Percentiles rank a stretch among this genome's conserved stretches.
Evolutionary conservation across 2,888 invertebrate genomes (phyloP).

Genomic region (Lomographa bimaculata): DNA sequence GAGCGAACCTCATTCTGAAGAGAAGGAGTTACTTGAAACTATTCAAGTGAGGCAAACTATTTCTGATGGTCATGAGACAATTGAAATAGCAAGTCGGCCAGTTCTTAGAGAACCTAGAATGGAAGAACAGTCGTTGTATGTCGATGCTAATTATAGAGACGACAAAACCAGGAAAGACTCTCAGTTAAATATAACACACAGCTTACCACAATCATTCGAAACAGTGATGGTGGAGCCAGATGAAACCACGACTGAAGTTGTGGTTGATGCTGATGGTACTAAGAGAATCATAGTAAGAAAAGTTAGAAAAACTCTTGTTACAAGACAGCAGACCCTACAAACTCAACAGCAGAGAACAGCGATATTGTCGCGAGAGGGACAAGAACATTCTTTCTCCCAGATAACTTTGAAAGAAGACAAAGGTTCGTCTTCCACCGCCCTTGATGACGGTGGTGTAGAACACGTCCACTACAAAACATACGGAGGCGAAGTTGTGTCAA

Average conservation of each 20-base stretch:
- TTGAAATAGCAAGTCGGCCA: conserved; percentile 87
- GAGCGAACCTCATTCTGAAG: conserved; percentile 73
- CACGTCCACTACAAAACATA: conserved; percentile 85
- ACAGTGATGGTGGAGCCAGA: conserved; percentile 92
- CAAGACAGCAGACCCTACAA: conserved; percentile 86
- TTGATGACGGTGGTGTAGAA: conserved; percentile 85
- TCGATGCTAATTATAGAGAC: conserved; percentile 89
- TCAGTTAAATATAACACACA: conserved; percentile 88
- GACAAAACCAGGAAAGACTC: conserved; percentile 82
- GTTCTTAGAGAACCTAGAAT: conserved; percentile 71
- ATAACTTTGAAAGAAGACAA: conserved; percentile 87
- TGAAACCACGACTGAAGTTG: conserved; percentile 91
- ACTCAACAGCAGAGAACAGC: conserved; percentile 84
- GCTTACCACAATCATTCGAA: conserved; percentile 90
- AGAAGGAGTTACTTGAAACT: conserved; percentile 82
- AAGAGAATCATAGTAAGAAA: conserved; percentile 91
- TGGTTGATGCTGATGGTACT: conserved; percentile 91
- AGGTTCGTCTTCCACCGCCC: conserved; percentile 81
- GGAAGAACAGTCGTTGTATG: conserved; percentile 85
- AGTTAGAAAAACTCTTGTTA: conserved; percentile 86
- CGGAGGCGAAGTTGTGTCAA: conserved; percentile 85
- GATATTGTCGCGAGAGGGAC: conserved; percentile 80
- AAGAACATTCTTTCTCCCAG: conserved; percentile 86
- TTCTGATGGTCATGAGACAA: conserved; percentile 86
- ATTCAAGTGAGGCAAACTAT: conserved; percentile 86